Conservation (phyloP, 2,113 vertebrate genomes). For the Cyrtonyx montezumae region DNA sequence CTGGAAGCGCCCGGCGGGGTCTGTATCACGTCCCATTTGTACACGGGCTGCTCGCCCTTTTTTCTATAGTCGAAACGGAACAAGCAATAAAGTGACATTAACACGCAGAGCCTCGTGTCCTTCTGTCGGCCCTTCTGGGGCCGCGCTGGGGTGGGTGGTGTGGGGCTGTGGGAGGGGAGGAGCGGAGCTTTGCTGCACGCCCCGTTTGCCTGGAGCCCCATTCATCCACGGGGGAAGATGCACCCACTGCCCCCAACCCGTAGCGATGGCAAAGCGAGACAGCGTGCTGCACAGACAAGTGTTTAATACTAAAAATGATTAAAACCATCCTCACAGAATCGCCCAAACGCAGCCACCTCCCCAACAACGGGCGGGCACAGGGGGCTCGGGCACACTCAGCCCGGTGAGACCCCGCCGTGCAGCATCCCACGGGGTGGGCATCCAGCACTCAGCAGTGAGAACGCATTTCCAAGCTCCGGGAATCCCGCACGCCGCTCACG, state of each 20-base stretch:
- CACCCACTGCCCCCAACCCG: not conserved
- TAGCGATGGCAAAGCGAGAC: not conserved
- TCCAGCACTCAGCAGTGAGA: not conserved
- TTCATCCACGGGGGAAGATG: not conserved
- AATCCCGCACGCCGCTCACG: not conserved
- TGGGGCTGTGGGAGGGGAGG: not conserved
- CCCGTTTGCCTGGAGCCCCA: not conserved
- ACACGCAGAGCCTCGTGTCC: not conserved
- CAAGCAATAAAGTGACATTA: constrained; percentile 66
- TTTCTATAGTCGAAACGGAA: constrained; percentile 56
- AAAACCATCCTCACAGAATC: constrained; percentile 70
- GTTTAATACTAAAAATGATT: constrained; percentile 78
- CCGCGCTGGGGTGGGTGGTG: rapidly evolving
- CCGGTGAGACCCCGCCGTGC: not conserved
- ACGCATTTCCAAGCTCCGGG: not conserved
- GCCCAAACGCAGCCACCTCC: not conserved
- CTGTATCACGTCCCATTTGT: constrained; percentile 61
- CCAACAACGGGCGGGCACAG: not conserved
- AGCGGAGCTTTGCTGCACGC: rapidly evolving
- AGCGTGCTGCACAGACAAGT: not conserved
- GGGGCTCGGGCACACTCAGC: not conserved
- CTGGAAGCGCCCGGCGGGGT: constrained; percentile 36
- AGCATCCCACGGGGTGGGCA: not conserved
- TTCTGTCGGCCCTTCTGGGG: not conserved
- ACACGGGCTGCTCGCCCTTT: constrained; percentile 53